These are phyloP conservation scores for Dolomedes plantarius DNA, from an alignment of 2,888 invertebrate species.

Conservation along the genomic window DNA sequence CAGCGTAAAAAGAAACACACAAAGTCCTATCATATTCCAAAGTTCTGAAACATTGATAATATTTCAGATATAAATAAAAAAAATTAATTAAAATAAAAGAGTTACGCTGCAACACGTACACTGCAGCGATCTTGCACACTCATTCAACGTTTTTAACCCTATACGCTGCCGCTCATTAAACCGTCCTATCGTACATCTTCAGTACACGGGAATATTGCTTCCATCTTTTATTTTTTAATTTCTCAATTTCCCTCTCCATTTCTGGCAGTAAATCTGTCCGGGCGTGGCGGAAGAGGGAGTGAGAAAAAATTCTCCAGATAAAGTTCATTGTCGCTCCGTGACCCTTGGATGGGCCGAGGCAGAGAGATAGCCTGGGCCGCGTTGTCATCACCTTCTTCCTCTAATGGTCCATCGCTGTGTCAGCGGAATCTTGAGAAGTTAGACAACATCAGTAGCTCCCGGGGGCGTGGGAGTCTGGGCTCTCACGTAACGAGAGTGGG, in stretches of 20 bases:
- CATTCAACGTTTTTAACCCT: too few relatives aligned
- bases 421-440: constrained; percentile 25
- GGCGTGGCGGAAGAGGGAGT: background rate
- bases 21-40: too few relatives aligned
- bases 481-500: background rate
- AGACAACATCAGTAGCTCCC: background rate
- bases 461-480: background rate
- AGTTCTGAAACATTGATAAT: too few relatives aligned
- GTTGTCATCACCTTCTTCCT: constrained; percentile 49
- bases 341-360: constrained; percentile 31
- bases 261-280: constrained; percentile 3
- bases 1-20: too few relatives aligned
- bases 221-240: background rate
- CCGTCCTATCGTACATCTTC: background rate
- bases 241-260: background rate
- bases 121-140: too few relatives aligned
- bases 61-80: too few relatives aligned
- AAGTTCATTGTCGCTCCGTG: constrained; percentile 62
- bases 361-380: constrained; percentile 12
- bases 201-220: background rate
- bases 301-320: constrained; percentile 29
- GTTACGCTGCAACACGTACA: too few relatives aligned
- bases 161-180: too few relatives aligned
- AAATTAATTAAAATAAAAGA: too few relatives aligned
- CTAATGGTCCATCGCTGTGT: constrained; percentile 61